Evolutionary conservation across 2,797 vertebrate species (phyloP).

Genomic region (Mus minutoides): DNA sequence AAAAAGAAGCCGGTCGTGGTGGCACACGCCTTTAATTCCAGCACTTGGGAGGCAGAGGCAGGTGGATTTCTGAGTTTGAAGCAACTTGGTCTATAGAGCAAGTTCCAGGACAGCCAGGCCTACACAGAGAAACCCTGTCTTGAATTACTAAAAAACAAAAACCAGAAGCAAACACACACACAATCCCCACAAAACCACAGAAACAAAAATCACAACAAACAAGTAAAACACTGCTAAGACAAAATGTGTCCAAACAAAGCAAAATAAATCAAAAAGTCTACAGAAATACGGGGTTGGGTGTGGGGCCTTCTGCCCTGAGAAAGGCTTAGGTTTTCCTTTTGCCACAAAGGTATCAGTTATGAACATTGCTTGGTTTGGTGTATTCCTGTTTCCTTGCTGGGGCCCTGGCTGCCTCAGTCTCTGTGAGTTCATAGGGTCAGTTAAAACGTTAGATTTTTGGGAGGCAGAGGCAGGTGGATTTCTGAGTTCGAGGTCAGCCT

Average conservation of each 20-base stretch:
- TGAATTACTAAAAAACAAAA: background rate
- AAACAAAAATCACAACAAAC: background rate
- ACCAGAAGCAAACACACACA: background rate
- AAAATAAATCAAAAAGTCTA: background rate
- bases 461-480: too few relatives aligned
- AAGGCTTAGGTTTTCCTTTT: background rate
- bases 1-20: too few relatives aligned
- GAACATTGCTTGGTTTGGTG: background rate
- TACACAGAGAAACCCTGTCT: background rate
- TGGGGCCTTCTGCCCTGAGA: background rate
- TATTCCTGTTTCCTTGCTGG: background rate
- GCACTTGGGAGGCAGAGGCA: background rate
- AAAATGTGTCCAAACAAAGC: background rate
- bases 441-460: conserved; percentile 2
- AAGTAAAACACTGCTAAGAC: background rate
- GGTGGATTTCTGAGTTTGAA: background rate
- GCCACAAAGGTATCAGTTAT: background rate
- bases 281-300: background rate
- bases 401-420: background rate
- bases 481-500: too few relatives aligned
- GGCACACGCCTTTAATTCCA: too few relatives aligned
- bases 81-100: background rate
- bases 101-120: background rate
- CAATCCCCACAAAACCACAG: background rate
- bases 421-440: too few relatives aligned